These are phyloP conservation scores for Fragum sueziense DNA, from an alignment of 2,888 invertebrate species.

Conservation along the genomic window DNA sequence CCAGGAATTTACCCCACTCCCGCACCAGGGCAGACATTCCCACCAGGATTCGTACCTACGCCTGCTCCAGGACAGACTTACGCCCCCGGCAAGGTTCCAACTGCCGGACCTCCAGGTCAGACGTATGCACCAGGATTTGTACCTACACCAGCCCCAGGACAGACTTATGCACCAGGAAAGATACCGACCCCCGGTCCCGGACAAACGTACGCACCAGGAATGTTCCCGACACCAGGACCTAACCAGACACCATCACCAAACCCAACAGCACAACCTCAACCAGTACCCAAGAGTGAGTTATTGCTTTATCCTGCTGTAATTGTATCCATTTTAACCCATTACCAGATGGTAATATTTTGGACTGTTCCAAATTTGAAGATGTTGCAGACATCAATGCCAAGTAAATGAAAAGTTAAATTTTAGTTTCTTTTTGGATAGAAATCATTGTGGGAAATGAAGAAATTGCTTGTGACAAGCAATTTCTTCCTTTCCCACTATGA, in stretches of 20 bases:
- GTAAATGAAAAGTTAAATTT: no score
- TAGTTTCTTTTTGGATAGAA: no score
- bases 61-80: slow-evolving; percentile 36
- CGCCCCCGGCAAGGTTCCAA: slow-evolving; percentile 1
- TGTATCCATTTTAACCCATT: no score
- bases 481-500: no score
- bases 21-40: slow-evolving; percentile 19
- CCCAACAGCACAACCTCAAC: slow-evolving; percentile 38
- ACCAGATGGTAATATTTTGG: no score
- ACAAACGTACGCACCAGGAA: slow-evolving; percentile 56
- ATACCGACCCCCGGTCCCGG: slow-evolving; percentile 52
- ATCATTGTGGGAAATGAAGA: no score
- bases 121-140: slow-evolving; percentile 17
- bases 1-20: slow-evolving; percentile 42
- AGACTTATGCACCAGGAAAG: slow-evolving; percentile 11
- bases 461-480: no score
- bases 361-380: no score
- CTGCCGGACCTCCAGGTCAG: slow-evolving; percentile 26
- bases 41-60: slow-evolving; percentile 27
- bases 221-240: slow-evolving; percentile 55
- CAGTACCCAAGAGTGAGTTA: slow-evolving; percentile 21
- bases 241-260: slow-evolving; percentile 41
- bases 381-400: no score
- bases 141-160: slow-evolving; percentile 23
- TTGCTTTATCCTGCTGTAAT: no score